These are phyloP conservation scores for Pao palembangensis DNA, from an alignment of 2,113 vertebrate species.

Conservation along the genomic window DNA sequence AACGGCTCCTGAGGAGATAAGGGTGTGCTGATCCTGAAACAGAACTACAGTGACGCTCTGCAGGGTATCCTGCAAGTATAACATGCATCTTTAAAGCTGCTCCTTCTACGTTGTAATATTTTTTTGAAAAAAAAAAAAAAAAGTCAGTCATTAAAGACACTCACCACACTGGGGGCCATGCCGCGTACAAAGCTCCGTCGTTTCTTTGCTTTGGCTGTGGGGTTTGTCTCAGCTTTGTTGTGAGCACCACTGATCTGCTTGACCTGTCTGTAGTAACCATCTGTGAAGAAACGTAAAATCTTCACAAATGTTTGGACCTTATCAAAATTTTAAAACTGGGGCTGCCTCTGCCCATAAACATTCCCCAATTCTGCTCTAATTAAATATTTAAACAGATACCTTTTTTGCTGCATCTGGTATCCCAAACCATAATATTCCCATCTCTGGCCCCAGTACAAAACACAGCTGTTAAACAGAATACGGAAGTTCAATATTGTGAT, in stretches of 20 bases:
- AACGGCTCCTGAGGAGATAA: constrained; percentile 94
- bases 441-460: constrained; percentile 96
- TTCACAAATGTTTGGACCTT: neutral
- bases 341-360: neutral
- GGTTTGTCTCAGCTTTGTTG: constrained; percentile 82
- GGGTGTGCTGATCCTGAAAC: constrained; percentile 87
- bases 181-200: constrained; percentile 76
- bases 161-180: constrained; percentile 91
- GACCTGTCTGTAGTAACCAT: constrained; percentile 93
- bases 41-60: constrained; percentile 96
- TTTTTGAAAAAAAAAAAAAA: neutral
- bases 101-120: neutral
- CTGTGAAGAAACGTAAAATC: constrained; percentile 60
- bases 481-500: neutral
- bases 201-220: constrained; percentile 82
- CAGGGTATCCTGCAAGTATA: constrained; percentile 82
- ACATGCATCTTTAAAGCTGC: neutral
- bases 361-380: neutral
- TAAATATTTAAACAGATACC: constrained; percentile 67
- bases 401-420: constrained; percentile 95
- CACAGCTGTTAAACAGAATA: constrained; percentile 76
- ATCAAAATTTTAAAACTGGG: too few species aligned
- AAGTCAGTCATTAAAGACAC: constrained; percentile 12
- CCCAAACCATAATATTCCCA: constrained; percentile 98
- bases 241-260: constrained; percentile 95